Evolutionary conservation across 2,888 invertebrate genomes (phyloP).

Genomic region (Congeria kusceri): DNA sequence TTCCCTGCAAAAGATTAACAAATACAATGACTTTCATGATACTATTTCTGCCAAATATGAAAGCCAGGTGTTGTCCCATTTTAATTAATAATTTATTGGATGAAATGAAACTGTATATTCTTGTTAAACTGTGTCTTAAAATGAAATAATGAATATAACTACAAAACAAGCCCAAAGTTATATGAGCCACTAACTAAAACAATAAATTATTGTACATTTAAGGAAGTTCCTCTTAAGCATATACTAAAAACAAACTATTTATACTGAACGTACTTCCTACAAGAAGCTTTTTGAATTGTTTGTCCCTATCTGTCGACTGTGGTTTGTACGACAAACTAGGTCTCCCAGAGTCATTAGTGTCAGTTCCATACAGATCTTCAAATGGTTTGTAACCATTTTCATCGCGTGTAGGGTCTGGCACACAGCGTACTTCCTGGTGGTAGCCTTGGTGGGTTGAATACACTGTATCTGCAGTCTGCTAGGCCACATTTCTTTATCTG

Average conservation of each 20-base stretch:
- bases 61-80: too few species aligned
- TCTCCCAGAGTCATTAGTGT: slow-evolving; percentile 15
- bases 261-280: neutral
- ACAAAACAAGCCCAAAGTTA: too few species aligned
- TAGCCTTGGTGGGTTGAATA: slow-evolving; percentile 9
- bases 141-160: too few species aligned
- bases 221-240: too few species aligned
- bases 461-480: neutral
- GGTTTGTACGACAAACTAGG: neutral
- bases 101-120: too few species aligned
- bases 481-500: slow-evolving; percentile 25
- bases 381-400: neutral
- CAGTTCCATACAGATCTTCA: slow-evolving; percentile 13
- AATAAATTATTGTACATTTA: too few species aligned
- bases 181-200: too few species aligned
- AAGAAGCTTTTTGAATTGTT: neutral
- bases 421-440: slow-evolving; percentile 1
- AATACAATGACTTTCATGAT: too few species aligned
- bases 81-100: too few species aligned
- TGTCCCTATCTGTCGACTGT: neutral
- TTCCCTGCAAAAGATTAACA: slow-evolving; percentile 10
- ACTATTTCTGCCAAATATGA: too few species aligned
- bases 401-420: slow-evolving; percentile 6
- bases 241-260: too few species aligned
- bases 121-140: too few species aligned